Evolutionary conservation across 1,140 invertebrate species (phyloP).

Genomic region (Bombus polaris): DNA sequence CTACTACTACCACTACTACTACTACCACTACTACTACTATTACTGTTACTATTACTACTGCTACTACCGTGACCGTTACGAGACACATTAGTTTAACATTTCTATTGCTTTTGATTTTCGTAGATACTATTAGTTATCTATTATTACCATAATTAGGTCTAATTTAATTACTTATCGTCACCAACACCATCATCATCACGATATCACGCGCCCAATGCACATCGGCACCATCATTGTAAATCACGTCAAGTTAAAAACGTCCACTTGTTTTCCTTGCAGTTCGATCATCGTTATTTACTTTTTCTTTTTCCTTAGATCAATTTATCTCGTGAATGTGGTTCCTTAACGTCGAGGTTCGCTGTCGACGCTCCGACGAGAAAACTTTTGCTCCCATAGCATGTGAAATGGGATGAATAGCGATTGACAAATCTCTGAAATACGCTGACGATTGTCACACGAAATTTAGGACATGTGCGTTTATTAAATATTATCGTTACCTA

Average conservation of each 20-base stretch:
- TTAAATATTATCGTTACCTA: conserved; percentile 75
- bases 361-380: conserved; percentile 37
- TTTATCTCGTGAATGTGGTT: conserved; percentile 60
- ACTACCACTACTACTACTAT: conserved; percentile 52
- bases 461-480: conserved; percentile 81
- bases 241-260: conserved; percentile 72
- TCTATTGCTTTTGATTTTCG: conserved; percentile 27
- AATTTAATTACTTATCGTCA: conserved; percentile 14
- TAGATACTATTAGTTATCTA: conserved; percentile 29
- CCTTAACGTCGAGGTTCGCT: conserved; percentile 48
- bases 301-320: conserved; percentile 13
- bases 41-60: conserved; percentile 45
- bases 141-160: conserved; percentile 19
- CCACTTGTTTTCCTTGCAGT: conserved; percentile 74
- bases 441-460: conserved; percentile 80
- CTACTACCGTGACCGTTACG: conserved; percentile 47
- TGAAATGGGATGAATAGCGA: conserved; percentile 8
- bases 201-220: conserved; percentile 49
- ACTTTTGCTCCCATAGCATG: background rate
- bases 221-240: conserved; percentile 63
- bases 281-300: conserved; percentile 35
- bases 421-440: conserved; percentile 78
- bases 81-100: conserved; percentile 39
- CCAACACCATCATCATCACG: conserved; percentile 4
- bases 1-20: conserved; percentile 51